Conservation (phyloP, 2,797 vertebrate genomes). For the Crocidura indochinensis region DNA sequence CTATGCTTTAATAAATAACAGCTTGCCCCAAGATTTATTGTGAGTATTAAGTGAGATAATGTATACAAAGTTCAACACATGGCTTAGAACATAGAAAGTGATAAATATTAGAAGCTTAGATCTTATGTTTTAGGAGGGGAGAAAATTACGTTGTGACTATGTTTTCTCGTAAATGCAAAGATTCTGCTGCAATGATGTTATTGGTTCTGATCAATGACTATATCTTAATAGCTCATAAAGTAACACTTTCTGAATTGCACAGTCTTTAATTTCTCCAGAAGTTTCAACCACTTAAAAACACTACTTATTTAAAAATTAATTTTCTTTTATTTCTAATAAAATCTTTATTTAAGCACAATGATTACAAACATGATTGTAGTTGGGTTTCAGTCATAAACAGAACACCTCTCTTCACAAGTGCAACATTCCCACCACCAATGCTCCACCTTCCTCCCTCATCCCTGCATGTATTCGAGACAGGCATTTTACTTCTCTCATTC, state of each 20-base stretch:
- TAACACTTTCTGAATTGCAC: not conserved
- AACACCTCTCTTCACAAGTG: too few relatives aligned
- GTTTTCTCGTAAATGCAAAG: not conserved
- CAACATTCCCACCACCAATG: too few relatives aligned
- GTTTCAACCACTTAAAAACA: constrained; percentile 43
- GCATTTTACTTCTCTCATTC: too few relatives aligned
- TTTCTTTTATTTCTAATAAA: too few relatives aligned
- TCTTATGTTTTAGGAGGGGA: constrained; percentile 8
- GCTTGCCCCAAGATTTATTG: not conserved
- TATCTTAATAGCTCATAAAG: not conserved
- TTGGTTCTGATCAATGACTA: not conserved
- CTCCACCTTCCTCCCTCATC: too few relatives aligned
- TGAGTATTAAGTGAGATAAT: constrained; percentile 42
- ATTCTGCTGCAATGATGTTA: not conserved
- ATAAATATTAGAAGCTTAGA: constrained; percentile 45
- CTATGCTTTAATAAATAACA: not conserved
- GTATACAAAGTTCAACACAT: not conserved
- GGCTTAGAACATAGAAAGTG: not conserved
- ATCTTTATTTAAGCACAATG: too few relatives aligned
- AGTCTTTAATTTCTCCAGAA: not conserved
- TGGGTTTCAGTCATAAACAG: too few relatives aligned
- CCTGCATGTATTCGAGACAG: too few relatives aligned
- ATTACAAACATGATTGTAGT: too few relatives aligned
- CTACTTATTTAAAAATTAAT: constrained; percentile 19
- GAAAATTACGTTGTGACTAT: not conserved